Conservation (phyloP, 2,797 vertebrate species). For the Oreochromis mossambicus region DNA sequence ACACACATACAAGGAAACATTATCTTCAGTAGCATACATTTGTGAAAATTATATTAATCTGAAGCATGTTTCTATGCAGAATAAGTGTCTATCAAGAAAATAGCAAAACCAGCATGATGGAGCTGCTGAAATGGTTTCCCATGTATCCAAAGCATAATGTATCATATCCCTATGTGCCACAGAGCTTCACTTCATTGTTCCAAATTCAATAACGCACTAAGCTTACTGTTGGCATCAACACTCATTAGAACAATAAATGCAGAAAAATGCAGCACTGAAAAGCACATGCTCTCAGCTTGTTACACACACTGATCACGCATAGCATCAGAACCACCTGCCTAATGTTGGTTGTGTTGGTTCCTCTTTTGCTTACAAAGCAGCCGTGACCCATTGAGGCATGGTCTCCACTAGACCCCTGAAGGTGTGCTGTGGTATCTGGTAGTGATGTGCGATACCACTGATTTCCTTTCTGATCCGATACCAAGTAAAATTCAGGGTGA, state of each 20-base stretch:
- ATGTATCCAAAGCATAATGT: background rate
- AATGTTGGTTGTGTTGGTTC: background rate
- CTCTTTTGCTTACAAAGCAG: background rate
- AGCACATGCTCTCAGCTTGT: background rate
- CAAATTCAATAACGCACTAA: background rate
- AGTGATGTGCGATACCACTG: background rate
- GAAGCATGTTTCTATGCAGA: background rate
- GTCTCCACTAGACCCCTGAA: background rate
- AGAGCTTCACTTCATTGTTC: background rate
- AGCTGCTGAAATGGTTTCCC: background rate
- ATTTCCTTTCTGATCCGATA: background rate
- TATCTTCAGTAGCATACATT: background rate
- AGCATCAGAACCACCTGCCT: background rate
- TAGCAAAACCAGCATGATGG: background rate
- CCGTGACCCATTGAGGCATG: background rate
- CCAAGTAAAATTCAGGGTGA: background rate
- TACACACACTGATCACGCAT: background rate
- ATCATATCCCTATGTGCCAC: background rate
- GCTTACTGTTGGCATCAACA: background rate
- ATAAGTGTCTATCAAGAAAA: background rate
- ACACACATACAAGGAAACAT: background rate
- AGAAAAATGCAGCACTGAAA: background rate
- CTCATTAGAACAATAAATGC: background rate
- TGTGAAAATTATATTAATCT: background rate
- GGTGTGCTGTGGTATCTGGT: background rate